Evolutionary conservation across 2,113 vertebrate genomes (phyloP).

Genomic region (Cyprinodon brontotheroides): DNA sequence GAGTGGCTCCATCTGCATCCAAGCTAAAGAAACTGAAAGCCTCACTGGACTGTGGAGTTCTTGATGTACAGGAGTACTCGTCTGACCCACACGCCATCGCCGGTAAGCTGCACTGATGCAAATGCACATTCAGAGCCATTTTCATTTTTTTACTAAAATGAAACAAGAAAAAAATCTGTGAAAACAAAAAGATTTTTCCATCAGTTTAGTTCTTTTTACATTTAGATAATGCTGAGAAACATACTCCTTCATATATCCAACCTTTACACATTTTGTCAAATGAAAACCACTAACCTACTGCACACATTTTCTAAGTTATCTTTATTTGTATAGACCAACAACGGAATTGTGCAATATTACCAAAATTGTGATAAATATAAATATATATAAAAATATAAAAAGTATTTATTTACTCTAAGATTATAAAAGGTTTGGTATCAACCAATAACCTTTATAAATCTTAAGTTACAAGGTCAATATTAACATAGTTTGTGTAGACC

Average conservation of each 20-base stretch:
- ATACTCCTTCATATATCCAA: neutral
- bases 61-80: constrained; percentile 96
- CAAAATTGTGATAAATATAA: no score
- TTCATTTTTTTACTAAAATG: no score
- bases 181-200: neutral
- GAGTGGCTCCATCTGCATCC: constrained; percentile 95
- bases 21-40: constrained; percentile 99
- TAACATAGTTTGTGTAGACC: neutral
- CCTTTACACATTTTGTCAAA: no score
- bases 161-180: no score
- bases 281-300: no score
- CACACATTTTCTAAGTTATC: no score
- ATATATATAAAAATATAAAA: no score
- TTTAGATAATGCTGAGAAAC: neutral
- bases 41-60: constrained; percentile 94
- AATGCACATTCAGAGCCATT: constrained; percentile 23
- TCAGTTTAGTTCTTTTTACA: neutral
- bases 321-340: no score
- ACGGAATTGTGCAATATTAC: no score
- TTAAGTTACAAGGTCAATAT: neutral
- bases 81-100: constrained; percentile 96
- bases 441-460: neutral
- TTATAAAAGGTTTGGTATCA: neutral
- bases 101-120: constrained; percentile 79
- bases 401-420: no score